These are phyloP conservation scores for Glareola pratincola DNA, from an alignment of 2,113 vertebrate species.

Conservation along the genomic window DNA sequence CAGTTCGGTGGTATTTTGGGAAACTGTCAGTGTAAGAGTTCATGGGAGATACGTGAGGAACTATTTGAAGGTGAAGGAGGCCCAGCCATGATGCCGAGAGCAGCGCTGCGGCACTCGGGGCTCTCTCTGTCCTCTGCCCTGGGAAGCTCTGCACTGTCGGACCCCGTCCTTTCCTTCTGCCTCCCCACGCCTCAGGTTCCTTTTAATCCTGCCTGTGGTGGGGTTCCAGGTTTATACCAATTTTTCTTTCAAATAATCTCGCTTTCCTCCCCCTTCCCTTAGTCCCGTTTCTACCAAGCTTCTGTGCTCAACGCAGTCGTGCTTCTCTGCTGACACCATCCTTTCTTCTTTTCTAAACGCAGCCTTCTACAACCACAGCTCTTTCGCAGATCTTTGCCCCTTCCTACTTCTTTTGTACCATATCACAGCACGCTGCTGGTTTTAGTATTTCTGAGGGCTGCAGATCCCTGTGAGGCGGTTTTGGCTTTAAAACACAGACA, in stretches of 20 bases:
- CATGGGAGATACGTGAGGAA: background rate
- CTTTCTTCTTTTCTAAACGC: background rate
- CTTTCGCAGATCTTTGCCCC: background rate
- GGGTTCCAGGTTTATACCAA: background rate
- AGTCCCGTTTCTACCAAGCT: no score
- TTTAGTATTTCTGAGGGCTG: background rate
- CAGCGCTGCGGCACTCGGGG: background rate
- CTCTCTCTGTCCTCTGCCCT: background rate
- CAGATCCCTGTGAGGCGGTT: background rate
- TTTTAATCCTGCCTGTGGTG: background rate
- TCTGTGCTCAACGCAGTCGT: rapidly evolving
- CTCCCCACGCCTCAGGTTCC: background rate
- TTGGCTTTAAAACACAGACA: background rate
- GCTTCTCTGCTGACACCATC: background rate
- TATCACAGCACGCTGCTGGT: background rate
- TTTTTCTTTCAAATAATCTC: background rate
- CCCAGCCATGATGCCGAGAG: background rate
- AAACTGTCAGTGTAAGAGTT: background rate
- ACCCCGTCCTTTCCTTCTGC: background rate
- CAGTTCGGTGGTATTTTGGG: background rate
- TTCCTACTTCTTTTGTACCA: background rate
- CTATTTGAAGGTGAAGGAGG: background rate
- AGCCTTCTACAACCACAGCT: background rate
- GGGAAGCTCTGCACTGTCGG: background rate
- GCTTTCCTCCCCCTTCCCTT: background rate